Percentiles rank a stretch among this genome's conserved stretches.
These are phyloP conservation scores for Nematopogon swammerdamellus DNA, from an alignment of 2,888 invertebrate genomes.

Conservation along the genomic window DNA sequence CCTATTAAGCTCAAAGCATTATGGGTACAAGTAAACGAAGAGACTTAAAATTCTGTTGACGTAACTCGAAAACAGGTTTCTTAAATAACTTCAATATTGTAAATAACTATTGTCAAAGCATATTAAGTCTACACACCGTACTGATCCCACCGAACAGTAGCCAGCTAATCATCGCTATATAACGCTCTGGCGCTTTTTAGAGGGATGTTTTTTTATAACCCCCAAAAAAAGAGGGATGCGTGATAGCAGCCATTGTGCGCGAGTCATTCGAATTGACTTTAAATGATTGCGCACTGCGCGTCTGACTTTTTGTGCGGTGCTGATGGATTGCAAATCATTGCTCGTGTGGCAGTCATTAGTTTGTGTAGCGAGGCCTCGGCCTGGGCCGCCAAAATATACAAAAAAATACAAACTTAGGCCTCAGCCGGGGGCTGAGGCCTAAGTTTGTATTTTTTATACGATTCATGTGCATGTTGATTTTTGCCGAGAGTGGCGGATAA, in stretches of 20 bases:
- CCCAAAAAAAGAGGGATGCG: conserved; percentile 20
- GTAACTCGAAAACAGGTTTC: too few species aligned
- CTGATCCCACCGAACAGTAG: neutral
- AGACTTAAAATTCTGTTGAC: too few species aligned
- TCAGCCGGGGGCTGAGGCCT: neutral
- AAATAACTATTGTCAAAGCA: neutral
- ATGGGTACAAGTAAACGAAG: too few species aligned
- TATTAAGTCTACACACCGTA: neutral
- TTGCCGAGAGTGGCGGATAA: too few species aligned
- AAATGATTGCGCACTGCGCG: conserved; percentile 36
- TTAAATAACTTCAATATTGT: too few species aligned
- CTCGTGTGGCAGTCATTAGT: conserved; percentile 21
- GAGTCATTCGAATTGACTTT: conserved; percentile 52
- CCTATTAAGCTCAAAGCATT: too few species aligned
- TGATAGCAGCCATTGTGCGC: conserved; percentile 18
- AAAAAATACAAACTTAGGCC: too few species aligned
- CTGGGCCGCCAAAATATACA: too few species aligned
- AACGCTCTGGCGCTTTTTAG: conserved; percentile 39
- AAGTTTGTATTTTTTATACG: neutral
- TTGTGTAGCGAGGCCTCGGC: too few species aligned
- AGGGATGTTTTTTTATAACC: conserved; percentile 34
- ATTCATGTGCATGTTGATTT: too few species aligned
- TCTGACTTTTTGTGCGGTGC: conserved; percentile 39
- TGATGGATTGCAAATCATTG: conserved; percentile 50
- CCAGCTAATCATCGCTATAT: conserved; percentile 53